These are phyloP conservation scores for Spodoptera picta DNA, from an alignment of 2,888 invertebrate genomes.

Conservation along the genomic window DNA sequence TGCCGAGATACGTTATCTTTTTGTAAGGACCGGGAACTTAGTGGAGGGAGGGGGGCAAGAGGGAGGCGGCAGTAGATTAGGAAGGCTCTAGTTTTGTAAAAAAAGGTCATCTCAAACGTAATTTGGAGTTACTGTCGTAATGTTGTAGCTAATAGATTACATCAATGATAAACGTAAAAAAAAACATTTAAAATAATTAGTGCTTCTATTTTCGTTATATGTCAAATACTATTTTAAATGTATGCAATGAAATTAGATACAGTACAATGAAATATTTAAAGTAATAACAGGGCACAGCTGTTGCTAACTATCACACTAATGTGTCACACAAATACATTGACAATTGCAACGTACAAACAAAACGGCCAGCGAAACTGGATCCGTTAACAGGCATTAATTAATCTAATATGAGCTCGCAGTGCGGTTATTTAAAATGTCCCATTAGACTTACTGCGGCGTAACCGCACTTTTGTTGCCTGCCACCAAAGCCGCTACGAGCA, in stretches of 20 bases:
- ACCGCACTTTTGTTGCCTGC: conserved; percentile 14
- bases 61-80: conserved; percentile 30
- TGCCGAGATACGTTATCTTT: conserved; percentile 42
- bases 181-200: not conserved
- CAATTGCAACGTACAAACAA: conserved; percentile 11
- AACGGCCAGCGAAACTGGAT: conserved; percentile 22
- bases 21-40: conserved; percentile 19
- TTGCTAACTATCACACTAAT: not conserved
- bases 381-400: conserved; percentile 28
- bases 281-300: not conserved
- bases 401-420: conserved; percentile 11
- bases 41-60: not conserved
- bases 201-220: too few species aligned
- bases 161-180: not conserved
- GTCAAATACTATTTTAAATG: too few species aligned
- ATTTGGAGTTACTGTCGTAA: conserved; percentile 6
- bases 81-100: conserved; percentile 29
- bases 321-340: conserved; percentile 1
- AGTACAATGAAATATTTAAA: not conserved
- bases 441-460: conserved; percentile 15
- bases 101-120: conserved; percentile 35
- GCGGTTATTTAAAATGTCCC: conserved; percentile 16
- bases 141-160: not conserved
- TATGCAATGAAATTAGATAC: too few species aligned
- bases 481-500: conserved; percentile 12